Conservation (phyloP, 2,888 invertebrate genomes). For the Eugnorisma glareosa region DNA sequence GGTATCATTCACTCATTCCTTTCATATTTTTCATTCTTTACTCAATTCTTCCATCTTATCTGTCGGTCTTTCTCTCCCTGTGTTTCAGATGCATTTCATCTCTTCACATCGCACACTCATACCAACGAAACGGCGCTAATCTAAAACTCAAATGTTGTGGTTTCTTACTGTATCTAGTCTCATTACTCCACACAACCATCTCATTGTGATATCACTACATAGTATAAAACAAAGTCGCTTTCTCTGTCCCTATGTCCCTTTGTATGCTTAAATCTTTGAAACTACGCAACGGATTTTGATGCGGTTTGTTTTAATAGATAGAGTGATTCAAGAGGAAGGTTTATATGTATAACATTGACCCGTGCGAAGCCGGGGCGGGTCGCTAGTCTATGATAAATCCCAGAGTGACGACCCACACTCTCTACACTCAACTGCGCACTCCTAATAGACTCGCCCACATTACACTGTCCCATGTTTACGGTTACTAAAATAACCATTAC, state of each 20-base stretch:
- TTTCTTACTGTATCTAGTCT: neutral
- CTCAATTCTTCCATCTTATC: neutral
- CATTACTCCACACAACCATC: neutral
- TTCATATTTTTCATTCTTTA: neutral
- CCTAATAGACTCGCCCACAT: neutral
- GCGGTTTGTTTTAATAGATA: too few species aligned
- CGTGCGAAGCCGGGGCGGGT: too few species aligned
- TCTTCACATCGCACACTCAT: neutral
- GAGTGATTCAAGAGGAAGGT: too few species aligned
- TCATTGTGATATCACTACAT: neutral
- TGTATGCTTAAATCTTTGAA: too few species aligned
- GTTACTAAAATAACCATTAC: conserved; percentile 28
- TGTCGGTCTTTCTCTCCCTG: neutral
- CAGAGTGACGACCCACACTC: too few species aligned
- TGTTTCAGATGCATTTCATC: neutral
- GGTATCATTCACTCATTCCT: too few species aligned
- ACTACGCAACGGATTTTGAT: too few species aligned
- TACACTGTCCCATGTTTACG: neutral
- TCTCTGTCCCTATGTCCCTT: too few species aligned
- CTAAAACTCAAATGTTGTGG: neutral
- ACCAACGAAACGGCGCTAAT: neutral
- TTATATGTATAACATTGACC: too few species aligned
- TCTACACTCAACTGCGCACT: neutral
- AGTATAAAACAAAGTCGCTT: too few species aligned
- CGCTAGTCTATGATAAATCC: neutral